A percentile compares a stretch with the other conserved stretches of the same genome.
phyloP scores from a whole-genome alignment of 2,797 vertebrate genomes.

The Tragopan temminckii region DNA sequence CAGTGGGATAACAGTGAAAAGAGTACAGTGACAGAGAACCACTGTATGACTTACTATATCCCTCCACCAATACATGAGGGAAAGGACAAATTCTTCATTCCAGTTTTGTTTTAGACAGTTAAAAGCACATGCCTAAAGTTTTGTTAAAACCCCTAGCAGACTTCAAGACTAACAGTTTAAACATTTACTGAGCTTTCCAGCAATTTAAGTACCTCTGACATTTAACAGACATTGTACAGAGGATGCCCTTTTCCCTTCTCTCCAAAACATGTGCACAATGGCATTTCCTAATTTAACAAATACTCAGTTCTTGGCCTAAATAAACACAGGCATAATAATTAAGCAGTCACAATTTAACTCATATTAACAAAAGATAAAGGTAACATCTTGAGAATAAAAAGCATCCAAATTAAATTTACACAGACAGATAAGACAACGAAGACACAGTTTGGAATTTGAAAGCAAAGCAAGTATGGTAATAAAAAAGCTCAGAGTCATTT shows the following conservation, averaged over 20 bases:
- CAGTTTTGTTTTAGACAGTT: neutral
- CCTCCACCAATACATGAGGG: neutral
- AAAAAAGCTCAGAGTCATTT: neutral
- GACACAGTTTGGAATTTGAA: neutral
- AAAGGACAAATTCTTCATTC: neutral
- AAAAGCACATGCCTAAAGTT: neutral
- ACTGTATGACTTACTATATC: neutral
- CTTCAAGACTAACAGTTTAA: neutral
- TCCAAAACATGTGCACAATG: neutral
- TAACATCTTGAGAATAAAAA: neutral
- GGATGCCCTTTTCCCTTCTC: neutral
- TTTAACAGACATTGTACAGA: neutral
- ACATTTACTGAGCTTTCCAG: neutral
- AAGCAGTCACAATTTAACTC: neutral
- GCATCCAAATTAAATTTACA: neutral
- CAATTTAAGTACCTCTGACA: neutral
- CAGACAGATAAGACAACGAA: neutral
- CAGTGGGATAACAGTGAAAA: neutral
- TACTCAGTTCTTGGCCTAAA: neutral
- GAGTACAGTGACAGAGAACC: neutral
- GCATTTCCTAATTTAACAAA: neutral
- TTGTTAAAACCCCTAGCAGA: neutral
- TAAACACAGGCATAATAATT: neutral
- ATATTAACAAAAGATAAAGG: neutral
- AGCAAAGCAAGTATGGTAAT: neutral